phyloP scores from a whole-genome alignment of 2,113 vertebrate species.

The Loxodonta africana region DNA sequence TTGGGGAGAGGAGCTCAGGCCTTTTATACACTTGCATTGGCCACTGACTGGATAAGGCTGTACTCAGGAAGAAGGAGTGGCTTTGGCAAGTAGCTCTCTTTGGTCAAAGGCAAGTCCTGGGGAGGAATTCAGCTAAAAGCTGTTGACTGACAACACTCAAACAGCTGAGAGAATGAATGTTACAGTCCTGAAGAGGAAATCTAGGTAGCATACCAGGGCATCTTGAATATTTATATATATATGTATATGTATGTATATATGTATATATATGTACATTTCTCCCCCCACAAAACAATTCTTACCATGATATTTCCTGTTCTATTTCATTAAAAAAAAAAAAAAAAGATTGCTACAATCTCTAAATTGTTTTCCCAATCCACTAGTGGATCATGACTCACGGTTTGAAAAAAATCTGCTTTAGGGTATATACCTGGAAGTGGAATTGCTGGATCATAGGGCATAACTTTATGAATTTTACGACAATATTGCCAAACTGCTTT shows the following conservation, averaged over 20 bases:
- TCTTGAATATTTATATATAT: not conserved
- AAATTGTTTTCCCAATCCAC: conserved; percentile 41
- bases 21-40: not conserved
- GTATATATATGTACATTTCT: no score
- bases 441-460: not conserved
- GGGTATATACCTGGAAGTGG: not conserved
- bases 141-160: no score
- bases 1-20: not conserved
- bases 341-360: not conserved
- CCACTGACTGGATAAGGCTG: conserved; percentile 20
- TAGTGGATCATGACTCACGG: conserved; percentile 29
- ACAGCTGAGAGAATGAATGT: no score
- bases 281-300: not conserved
- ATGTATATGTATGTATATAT: no score
- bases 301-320: not conserved
- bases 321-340: conserved; percentile 54
- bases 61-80: conserved; percentile 33
- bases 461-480: conserved; percentile 23
- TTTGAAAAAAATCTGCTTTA: not conserved
- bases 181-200: no score
- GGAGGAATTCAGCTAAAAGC: no score
- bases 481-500: conserved; percentile 46
- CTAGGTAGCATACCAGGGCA: not conserved
- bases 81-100: conserved; percentile 25
- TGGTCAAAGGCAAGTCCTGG: not conserved